These are phyloP conservation scores for Caenorhabditis zanzibari DNA, from an alignment of 2,888 invertebrate species.

Conservation along the genomic window DNA sequence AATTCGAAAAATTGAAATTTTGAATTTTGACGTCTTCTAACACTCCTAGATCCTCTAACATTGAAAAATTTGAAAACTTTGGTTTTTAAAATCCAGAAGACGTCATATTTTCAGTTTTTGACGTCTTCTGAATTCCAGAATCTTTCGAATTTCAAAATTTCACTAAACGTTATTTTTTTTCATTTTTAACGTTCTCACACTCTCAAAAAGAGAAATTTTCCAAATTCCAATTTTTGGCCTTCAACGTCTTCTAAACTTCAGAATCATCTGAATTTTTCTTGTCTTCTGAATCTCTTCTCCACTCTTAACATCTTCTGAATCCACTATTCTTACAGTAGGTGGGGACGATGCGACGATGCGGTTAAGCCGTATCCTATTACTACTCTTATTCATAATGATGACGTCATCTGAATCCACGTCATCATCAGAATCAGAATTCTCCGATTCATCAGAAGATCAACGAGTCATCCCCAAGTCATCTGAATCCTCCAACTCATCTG, in stretches of 20 bases:
- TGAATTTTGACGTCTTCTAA: not conserved
- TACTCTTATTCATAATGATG: conserved; percentile 19
- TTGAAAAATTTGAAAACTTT: too few relatives aligned
- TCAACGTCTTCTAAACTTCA: not conserved
- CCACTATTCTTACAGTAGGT: conserved; percentile 9
- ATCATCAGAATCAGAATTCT: not conserved
- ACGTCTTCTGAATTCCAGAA: too few relatives aligned
- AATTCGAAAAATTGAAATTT: not conserved
- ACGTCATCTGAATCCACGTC: conserved; percentile 14
- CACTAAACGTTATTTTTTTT: too few relatives aligned
- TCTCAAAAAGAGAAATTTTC: not conserved
- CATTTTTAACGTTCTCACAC: too few relatives aligned
- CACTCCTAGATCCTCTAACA: too few relatives aligned
- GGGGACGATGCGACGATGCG: conserved; percentile 29
- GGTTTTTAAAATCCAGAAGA: too few relatives aligned
- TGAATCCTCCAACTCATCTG: conserved; percentile 13
- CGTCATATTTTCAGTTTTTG: too few relatives aligned
- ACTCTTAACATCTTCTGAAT: not conserved
- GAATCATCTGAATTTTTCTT: too few relatives aligned
- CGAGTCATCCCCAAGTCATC: conserved; percentile 1
- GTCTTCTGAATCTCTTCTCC: not conserved
- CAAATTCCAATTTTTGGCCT: not conserved
- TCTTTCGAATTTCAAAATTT: too few relatives aligned
- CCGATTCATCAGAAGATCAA: not conserved
- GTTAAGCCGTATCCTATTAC: conserved; percentile 18